Evolutionary conservation across 2,888 invertebrate species (phyloP).

Genomic region (Cataglyphis albicans): DNA sequence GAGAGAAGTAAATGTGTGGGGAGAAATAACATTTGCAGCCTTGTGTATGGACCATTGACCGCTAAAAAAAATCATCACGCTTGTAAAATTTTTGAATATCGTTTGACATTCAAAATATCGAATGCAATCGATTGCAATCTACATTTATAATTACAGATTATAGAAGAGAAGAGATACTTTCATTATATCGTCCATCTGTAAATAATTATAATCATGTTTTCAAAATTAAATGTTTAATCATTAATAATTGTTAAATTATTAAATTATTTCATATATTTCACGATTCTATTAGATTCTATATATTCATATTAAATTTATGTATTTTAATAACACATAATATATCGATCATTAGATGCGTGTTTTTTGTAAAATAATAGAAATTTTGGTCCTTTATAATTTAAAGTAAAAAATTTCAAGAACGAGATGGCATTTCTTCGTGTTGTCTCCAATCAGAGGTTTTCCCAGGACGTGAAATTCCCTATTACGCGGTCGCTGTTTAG

Average conservation of each 20-base stretch:
- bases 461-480: constrained; percentile 69
- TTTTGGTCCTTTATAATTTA: neutral
- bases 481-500: constrained; percentile 66
- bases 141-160: neutral
- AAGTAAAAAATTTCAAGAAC: neutral
- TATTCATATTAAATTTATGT: neutral
- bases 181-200: neutral
- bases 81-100: neutral
- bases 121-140: neutral
- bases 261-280: neutral
- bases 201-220: neutral
- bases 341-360: too few relatives aligned
- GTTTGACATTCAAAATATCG: neutral
- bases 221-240: neutral
- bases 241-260: neutral
- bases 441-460: constrained; percentile 65
- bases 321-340: neutral
- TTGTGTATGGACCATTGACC: constrained; percentile 41
- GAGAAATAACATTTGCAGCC: constrained; percentile 59
- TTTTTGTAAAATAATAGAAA: neutral
- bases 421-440: neutral
- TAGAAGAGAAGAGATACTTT: neutral
- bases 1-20: constrained; percentile 29
- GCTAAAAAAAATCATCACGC: constrained; percentile 33
- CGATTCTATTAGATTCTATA: too few relatives aligned